Evolutionary conservation across 2,888 invertebrate species (phyloP).

Genomic region (Cosmorhoe ocellata): DNA sequence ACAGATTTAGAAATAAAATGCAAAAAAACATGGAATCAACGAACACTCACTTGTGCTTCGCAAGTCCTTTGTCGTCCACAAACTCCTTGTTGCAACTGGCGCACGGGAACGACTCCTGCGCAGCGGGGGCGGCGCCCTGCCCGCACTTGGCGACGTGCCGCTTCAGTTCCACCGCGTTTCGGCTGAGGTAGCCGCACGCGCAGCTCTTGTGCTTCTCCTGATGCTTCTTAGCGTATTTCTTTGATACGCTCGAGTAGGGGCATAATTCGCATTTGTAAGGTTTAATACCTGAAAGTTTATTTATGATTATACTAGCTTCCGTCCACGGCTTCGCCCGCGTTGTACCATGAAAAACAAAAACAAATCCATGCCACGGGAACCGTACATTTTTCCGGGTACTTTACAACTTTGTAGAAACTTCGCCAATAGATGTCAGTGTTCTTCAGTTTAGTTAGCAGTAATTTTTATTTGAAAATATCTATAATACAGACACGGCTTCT

Average conservation of each 20-base stretch:
- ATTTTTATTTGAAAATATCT: too few species aligned
- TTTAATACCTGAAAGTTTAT: constrained; percentile 50
- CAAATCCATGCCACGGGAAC: too few species aligned
- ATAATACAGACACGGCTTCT: too few species aligned
- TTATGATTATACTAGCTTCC: too few species aligned
- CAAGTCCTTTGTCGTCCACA: constrained; percentile 7
- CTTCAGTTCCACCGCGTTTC: constrained; percentile 43
- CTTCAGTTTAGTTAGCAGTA: too few species aligned
- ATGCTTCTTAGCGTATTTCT: constrained; percentile 67
- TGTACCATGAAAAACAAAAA: too few species aligned
- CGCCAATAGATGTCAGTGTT: too few species aligned
- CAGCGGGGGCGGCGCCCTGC: neutral
- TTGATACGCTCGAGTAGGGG: constrained; percentile 59
- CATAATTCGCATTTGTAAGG: constrained; percentile 66
- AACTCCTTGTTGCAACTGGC: constrained; percentile 3
- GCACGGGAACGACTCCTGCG: neutral
- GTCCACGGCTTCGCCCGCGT: too few species aligned
- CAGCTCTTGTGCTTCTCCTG: constrained; percentile 58
- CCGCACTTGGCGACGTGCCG: constrained; percentile 38
- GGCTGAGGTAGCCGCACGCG: constrained; percentile 53
- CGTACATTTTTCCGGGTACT: too few species aligned
- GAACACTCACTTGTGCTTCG: neutral
- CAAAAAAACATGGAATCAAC: too few species aligned
- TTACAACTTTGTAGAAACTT: too few species aligned
- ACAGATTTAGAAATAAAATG: neutral